Conservation (phyloP, 2,797 vertebrate genomes). For the Cheirogaleus major region DNA sequence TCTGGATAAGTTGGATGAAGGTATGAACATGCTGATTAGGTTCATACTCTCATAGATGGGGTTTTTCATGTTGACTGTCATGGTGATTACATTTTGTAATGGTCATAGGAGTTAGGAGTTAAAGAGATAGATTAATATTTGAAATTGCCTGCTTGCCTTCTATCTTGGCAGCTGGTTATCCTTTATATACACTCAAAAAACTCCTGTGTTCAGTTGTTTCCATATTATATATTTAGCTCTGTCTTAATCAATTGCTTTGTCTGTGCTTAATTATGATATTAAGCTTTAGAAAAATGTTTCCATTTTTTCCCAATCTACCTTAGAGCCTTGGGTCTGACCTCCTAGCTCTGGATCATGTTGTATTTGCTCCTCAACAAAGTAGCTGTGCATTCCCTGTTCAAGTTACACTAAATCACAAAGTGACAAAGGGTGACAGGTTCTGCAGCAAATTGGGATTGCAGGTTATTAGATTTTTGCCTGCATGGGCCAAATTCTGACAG, state of each 20-base stretch:
- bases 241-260: slow-evolving; percentile 78
- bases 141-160: slow-evolving; percentile 5
- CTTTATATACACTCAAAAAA: background rate
- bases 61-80: background rate
- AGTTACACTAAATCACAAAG: slow-evolving; percentile 82
- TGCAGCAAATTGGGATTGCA: slow-evolving; percentile 74
- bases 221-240: slow-evolving; percentile 70
- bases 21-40: background rate
- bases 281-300: slow-evolving; percentile 82
- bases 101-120: background rate
- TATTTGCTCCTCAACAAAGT: slow-evolving; percentile 77
- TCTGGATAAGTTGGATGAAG: background rate
- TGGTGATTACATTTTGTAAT: background rate
- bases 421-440: slow-evolving; percentile 78
- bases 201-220: slow-evolving; percentile 68
- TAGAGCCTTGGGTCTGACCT: slow-evolving; percentile 83
- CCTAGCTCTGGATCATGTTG: slow-evolving; percentile 82
- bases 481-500: slow-evolving; percentile 75
- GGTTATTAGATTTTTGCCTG: slow-evolving; percentile 79
- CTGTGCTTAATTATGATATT: slow-evolving; percentile 82
- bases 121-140: background rate
- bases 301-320: slow-evolving; percentile 71
- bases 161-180: background rate
- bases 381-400: slow-evolving; percentile 74
- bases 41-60: background rate